Evolutionary conservation across 2,888 invertebrate genomes (phyloP), one percentile per base, ranked within the genome.

Genomic region (Xestia rhomboidea): DNA sequence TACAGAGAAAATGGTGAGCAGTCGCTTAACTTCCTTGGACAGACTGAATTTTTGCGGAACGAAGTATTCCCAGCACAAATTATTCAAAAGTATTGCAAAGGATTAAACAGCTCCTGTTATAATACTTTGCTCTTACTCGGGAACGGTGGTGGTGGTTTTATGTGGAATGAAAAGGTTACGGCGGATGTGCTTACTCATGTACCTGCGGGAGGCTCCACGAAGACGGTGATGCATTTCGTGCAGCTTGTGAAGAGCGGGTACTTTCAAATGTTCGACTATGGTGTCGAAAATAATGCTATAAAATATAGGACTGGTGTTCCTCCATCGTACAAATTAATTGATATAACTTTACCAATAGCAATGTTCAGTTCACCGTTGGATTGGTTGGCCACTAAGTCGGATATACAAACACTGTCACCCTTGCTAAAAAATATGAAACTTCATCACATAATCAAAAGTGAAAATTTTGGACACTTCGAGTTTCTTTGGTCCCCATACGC

Each of bases 211-310:
- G 90, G 91, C 7, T 94, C 93, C 1, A 87, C 87, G 30, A 94
- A 92, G 74, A 91, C 92, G 2, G 82, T 94, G 21, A 71, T 90
- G 27, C 94, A 94, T 88, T 94, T 91, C 62, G 81, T 91, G 62
- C 94, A 94, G 79, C 78, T 93, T n/a, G 84, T 93, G 8, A 90
- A 81, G 44, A 92, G 90, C 69, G 92, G 92, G 5, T 76, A 81
- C 34, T 93, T 94, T 79, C 88, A 90, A 79, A 90, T 83, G 90
- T 93, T 87, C 76, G 91, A 93, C 69, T 90, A 87, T 49, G 91
- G 90, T 8, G 41, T 57, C 0, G 18, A 38, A 1, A 68, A 73
- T 38, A 93, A 92, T 77, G 13, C 78, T 1, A 80, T 79, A 34
- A 89, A 77, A 66, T 93, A 92, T 77, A 87, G 86, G 0, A 71